phyloP scores from a whole-genome alignment of 35 echinoderm and acorn worm genomes.

The Diadema setosum region DNA sequence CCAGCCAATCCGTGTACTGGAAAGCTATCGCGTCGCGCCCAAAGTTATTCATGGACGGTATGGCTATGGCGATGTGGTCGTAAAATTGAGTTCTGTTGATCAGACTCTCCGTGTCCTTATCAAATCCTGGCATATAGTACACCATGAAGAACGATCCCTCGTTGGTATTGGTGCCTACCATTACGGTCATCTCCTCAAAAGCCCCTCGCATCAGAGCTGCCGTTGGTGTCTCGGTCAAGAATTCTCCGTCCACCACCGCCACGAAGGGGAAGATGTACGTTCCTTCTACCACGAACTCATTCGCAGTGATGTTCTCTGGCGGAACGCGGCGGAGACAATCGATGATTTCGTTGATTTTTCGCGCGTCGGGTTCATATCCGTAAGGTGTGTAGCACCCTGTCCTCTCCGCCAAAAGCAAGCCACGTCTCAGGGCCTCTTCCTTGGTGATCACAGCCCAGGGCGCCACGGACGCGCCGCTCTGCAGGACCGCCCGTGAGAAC shows the following conservation, averaged over 20 bases:
- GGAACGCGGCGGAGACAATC: constrained; percentile 47
- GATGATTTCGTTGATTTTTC: constrained; percentile 15
- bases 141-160: constrained; percentile 85
- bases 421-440: constrained; percentile 58
- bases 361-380: not conserved
- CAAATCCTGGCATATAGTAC: constrained; percentile 46
- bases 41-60: constrained; percentile 49
- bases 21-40: constrained; percentile 63
- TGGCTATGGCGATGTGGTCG: not conserved
- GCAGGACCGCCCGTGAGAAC: constrained; percentile 73
- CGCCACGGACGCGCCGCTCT: constrained; percentile 63
- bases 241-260: constrained; percentile 77
- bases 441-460: constrained; percentile 68
- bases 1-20: constrained; percentile 92
- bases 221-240: constrained; percentile 55
- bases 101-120: constrained; percentile 45
- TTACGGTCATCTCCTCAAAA: constrained; percentile 64
- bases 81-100: constrained; percentile 28
- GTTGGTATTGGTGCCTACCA: constrained; percentile 81
- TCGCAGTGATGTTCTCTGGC: not conserved
- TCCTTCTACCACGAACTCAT: constrained; percentile 15
- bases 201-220: constrained; percentile 20
- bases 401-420: constrained; percentile 26
- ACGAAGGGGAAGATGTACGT: constrained; percentile 76
- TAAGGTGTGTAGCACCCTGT: constrained; percentile 34